phyloP scores from a whole-genome alignment of 2,113 vertebrate species.

The Centropus unirufus region DNA sequence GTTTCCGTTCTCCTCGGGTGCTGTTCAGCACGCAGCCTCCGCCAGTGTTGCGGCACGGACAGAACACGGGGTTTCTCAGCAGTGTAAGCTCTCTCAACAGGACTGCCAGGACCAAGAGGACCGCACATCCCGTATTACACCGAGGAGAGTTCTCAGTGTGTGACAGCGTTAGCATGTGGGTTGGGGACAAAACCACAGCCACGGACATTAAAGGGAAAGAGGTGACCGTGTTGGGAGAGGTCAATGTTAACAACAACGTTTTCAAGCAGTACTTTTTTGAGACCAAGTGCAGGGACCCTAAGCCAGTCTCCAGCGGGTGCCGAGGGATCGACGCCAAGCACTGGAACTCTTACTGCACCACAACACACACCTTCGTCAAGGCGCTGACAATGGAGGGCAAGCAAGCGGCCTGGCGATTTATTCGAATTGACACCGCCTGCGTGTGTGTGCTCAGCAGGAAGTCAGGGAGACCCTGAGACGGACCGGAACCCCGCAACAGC shows the following conservation, averaged over 20 bases:
- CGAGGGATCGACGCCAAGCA: conserved; percentile 93
- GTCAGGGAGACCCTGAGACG: conserved; percentile 81
- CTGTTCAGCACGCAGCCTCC: conserved; percentile 91
- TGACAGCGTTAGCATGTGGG: conserved; percentile 93
- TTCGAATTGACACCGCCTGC: conserved; percentile 94
- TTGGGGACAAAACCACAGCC: conserved; percentile 90
- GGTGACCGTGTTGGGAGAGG: conserved; percentile 91
- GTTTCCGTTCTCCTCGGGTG: conserved; percentile 88
- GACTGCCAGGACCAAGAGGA: conserved; percentile 80
- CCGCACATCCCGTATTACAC: conserved; percentile 82
- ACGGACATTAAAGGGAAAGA: conserved; percentile 93
- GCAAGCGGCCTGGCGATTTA: conserved; percentile 92
- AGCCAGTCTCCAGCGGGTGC: conserved; percentile 85
- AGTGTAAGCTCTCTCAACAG: conserved; percentile 71
- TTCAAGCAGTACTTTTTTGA: conserved; percentile 97
- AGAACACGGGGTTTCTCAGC: conserved; percentile 58
- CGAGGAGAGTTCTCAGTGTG: conserved; percentile 97
- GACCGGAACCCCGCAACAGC: conserved; percentile 11
- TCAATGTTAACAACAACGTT: conserved; percentile 91
- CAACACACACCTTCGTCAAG: conserved; percentile 94
- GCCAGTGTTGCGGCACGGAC: conserved; percentile 66
- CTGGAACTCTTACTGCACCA: conserved; percentile 99
- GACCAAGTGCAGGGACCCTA: conserved; percentile 90
- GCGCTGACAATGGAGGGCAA: conserved; percentile 90
- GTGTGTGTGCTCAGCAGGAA: conserved; percentile 97